Conservation (phyloP, 2,888 invertebrate species). For the Choristoneura rosaceana region DNA sequence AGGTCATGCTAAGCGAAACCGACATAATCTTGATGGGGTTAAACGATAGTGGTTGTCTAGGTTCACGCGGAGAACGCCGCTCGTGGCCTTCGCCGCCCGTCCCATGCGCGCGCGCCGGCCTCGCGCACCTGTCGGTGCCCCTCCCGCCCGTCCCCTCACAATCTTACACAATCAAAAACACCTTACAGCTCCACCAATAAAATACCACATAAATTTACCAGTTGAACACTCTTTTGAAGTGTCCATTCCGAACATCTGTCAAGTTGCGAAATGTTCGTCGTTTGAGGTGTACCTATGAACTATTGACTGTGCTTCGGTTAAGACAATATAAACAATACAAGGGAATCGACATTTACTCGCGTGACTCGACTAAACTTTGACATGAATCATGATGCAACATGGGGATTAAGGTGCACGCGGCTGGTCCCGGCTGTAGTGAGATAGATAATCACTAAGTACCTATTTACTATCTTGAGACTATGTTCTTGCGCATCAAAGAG, state of each 20-base stretch:
- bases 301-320: slow-evolving; percentile 71
- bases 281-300: slow-evolving; percentile 72
- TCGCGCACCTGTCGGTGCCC: slow-evolving; percentile 74
- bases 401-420: slow-evolving; percentile 61
- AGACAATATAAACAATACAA: slow-evolving; percentile 78
- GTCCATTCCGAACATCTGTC: slow-evolving; percentile 53
- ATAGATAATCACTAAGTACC: background rate
- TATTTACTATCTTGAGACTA: background rate
- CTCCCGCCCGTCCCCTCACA: slow-evolving; percentile 49
- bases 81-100: slow-evolving; percentile 70
- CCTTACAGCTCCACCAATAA: slow-evolving; percentile 65
- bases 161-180: slow-evolving; percentile 68
- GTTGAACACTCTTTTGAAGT: slow-evolving; percentile 40
- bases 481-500: background rate
- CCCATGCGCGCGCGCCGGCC: slow-evolving; percentile 70
- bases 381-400: slow-evolving; percentile 70
- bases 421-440: slow-evolving; percentile 49
- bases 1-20: slow-evolving; percentile 35
- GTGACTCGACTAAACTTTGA: slow-evolving; percentile 72
- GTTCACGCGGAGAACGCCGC: slow-evolving; percentile 59
- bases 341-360: slow-evolving; percentile 73
- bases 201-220: slow-evolving; percentile 48
- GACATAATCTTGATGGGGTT: slow-evolving; percentile 42
- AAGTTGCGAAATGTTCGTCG: slow-evolving; percentile 68
- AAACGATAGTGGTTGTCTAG: slow-evolving; percentile 35